phyloP scores from a whole-genome alignment of 2,797 vertebrate genomes.

The Odontamblyopus lacepedii region DNA sequence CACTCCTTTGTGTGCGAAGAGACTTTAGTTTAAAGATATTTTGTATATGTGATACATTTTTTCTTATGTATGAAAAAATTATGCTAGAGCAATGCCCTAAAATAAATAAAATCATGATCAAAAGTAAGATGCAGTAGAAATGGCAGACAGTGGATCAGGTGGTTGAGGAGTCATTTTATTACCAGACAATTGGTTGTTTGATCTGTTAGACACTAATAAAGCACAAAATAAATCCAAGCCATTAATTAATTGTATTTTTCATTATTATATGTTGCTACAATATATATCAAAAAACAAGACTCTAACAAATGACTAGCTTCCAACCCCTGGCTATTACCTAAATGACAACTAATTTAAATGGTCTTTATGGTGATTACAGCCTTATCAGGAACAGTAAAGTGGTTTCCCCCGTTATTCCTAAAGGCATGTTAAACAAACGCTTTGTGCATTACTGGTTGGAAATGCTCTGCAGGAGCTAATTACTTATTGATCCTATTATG shows the following conservation, averaged over 20 bases:
- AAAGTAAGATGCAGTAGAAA: neutral
- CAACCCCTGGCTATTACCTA: neutral
- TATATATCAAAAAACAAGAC: neutral
- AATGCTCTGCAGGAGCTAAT: slow-evolving; percentile 32
- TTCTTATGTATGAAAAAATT: too few relatives aligned
- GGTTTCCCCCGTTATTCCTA: slow-evolving; percentile 12
- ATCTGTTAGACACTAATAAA: neutral
- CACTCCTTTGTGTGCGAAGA: too few relatives aligned
- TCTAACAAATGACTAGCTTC: neutral
- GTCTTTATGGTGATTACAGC: neutral
- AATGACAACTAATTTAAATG: neutral
- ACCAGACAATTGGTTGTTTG: too few relatives aligned
- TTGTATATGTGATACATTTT: too few relatives aligned
- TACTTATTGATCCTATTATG: slow-evolving; percentile 45
- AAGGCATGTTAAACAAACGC: slow-evolving; percentile 2
- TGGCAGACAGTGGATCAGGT: neutral
- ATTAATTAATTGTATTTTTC: neutral
- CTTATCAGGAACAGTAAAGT: neutral
- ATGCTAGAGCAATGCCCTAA: too few relatives aligned
- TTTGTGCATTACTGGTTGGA: slow-evolving; percentile 9
- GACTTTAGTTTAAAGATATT: too few relatives aligned
- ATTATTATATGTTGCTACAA: neutral
- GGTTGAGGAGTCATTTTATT: too few relatives aligned
- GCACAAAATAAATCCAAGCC: neutral
- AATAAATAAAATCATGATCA: neutral